Base-by-base conservation (phyloP, 1,140 invertebrate genomes). In the Acyrthosiphon pisum region DNA sequence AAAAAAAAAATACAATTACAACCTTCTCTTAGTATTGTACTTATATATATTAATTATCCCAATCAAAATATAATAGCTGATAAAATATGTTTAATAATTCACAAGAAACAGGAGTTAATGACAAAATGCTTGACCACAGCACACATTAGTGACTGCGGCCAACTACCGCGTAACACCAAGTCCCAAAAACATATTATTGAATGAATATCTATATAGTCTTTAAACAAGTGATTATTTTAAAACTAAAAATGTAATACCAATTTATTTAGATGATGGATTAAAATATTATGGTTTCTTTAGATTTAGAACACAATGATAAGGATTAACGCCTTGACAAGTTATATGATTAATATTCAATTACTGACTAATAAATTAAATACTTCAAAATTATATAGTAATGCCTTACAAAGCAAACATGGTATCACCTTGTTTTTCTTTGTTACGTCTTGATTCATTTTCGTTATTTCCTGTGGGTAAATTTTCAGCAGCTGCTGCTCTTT, bases 401-500 rank as follows among this genome's bases (percentile, higher is more conserved):
- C 53, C 30, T 93, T 93, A 93, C 35, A 93, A 93, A 56, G 91
- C 90, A 92, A 93, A 93, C 90, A 93, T 91, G 3, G 93, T 50
- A 53, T 91, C 90, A 14, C 91, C 87, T 93, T 93, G 89, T 88
- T 93, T 93, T 56, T 91, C 84, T 68, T 88, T 91, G 1, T 60
- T 91, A 93, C 37, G 44, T 35, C 23, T 90, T 44, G 90, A 37
- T 60, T 56, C 46, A 76, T 68, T 86, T 48, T 83, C 46, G 53
- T 93, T 91, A 9, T 35, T 56, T 91, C 48, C 56, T n/a, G 90
- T 41, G 14, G 97, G 96, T 94, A 97, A 95, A 94, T 95, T 96
- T 94, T 98, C 97, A 90, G 97, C 98, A 23, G 97, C 98, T 35
- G 98, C 97, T 44, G 98, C 98, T 94, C 98, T 95, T 95, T 98